phyloP scores from a whole-genome alignment of 35 echinoderm and acorn worm genomes.

The Ptychodera flava region DNA sequence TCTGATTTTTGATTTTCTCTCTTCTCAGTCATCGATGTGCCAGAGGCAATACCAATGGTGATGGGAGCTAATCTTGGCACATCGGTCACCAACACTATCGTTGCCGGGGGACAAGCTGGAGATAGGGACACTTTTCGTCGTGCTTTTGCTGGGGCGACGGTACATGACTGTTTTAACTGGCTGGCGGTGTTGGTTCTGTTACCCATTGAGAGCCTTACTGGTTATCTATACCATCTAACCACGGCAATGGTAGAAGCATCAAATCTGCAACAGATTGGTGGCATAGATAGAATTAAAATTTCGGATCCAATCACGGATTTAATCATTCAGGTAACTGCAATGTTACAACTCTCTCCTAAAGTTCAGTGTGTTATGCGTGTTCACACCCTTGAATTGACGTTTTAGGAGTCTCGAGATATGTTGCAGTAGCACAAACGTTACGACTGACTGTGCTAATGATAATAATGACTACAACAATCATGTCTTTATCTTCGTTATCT shows the following conservation, averaged over 20 bases:
- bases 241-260: slow-evolving; percentile 22
- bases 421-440: too few relatives aligned
- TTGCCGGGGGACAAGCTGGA: slow-evolving; percentile 34
- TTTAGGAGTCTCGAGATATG: too few relatives aligned
- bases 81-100: slow-evolving; percentile 79
- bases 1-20: slow-evolving; percentile 15
- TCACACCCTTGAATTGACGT: too few relatives aligned
- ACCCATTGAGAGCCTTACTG: slow-evolving; percentile 42
- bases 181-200: slow-evolving; percentile 39
- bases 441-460: too few relatives aligned
- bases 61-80: slow-evolving; percentile 97
- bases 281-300: slow-evolving; percentile 42
- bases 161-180: slow-evolving; percentile 87
- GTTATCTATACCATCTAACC: slow-evolving; percentile 51
- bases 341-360: too few relatives aligned
- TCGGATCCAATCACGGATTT: slow-evolving; percentile 32
- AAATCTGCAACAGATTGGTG: slow-evolving; percentile 45
- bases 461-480: too few relatives aligned
- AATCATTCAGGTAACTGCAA: slow-evolving; percentile 37
- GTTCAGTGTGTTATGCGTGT: too few relatives aligned
- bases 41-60: slow-evolving; percentile 55
- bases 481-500: too few relatives aligned
- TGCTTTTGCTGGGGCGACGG: slow-evolving; percentile 68
- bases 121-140: slow-evolving; percentile 51
- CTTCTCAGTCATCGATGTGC: slow-evolving; percentile 42